Evolutionary conservation across 2,113 vertebrate genomes (phyloP).

Genomic region (Nothocercus julius): DNA sequence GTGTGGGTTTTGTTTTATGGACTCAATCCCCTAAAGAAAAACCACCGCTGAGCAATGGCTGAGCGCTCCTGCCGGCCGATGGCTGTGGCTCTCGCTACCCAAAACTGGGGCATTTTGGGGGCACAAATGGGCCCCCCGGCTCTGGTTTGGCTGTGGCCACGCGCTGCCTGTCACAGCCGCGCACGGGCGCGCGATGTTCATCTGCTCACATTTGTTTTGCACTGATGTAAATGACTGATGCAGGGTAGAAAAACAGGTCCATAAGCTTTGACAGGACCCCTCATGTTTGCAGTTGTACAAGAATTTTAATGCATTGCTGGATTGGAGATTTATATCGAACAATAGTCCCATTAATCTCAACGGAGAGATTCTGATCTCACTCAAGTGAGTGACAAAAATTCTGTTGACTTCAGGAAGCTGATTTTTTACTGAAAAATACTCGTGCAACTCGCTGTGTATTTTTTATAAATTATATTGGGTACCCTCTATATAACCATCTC

Average conservation of each 20-base stretch:
- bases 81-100: neutral
- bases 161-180: neutral
- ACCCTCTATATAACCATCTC: constrained; percentile 11
- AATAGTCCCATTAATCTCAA: neutral
- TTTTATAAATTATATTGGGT: neutral
- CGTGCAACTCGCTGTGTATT: neutral
- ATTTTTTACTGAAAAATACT: neutral
- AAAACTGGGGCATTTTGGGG: fast-evolving
- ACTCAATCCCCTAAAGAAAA: neutral
- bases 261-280: neutral
- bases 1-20: neutral
- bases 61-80: neutral
- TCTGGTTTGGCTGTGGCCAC: neutral
- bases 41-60: neutral
- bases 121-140: neutral
- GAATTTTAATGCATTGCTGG: neutral
- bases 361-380: neutral
- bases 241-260: neutral
- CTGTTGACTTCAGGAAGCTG: neutral
- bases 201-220: neutral
- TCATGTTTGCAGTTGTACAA: fast-evolving
- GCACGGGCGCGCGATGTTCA: neutral
- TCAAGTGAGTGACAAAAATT: neutral
- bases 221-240: fast-evolving
- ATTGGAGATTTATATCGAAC: neutral